Evolutionary conservation across 2,888 invertebrate species (phyloP).

Genomic region (Rhaphigaster nebulosa): DNA sequence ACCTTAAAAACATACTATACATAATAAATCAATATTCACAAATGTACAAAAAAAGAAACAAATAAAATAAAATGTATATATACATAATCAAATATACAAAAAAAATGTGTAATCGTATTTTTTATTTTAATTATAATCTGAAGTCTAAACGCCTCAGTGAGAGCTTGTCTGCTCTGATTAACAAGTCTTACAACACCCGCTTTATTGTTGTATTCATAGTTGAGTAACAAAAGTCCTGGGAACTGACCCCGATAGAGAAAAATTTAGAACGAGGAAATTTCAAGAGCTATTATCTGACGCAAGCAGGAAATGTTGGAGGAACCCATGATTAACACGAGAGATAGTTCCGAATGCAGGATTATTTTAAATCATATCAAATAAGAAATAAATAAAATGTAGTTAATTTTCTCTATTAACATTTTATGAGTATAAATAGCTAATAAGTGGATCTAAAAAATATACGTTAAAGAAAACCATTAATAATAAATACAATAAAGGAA

Average conservation of each 20-base stretch:
- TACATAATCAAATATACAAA: no score
- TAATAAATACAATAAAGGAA: no score
- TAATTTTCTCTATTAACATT: background rate
- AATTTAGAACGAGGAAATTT: conserved; percentile 28
- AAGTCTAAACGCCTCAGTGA: background rate
- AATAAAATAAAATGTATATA: no score
- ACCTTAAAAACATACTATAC: no score
- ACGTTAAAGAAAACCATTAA: no score
- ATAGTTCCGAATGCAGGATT: background rate
- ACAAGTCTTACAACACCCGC: conserved; percentile 7
- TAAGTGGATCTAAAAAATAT: no score
- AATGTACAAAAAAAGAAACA: no score
- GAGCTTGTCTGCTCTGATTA: conserved; percentile 12
- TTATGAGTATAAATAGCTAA: no score
- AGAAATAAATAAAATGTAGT: background rate
- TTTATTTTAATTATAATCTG: background rate
- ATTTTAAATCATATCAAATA: background rate
- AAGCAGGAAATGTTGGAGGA: background rate
- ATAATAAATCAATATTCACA: no score
- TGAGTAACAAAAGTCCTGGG: conserved; percentile 25
- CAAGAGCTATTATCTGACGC: background rate
- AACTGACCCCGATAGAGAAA: background rate
- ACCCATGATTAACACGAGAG: background rate
- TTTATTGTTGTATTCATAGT: background rate
- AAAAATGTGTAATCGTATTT: background rate